Base-by-base conservation (phyloP, 1,140 invertebrate species). In the Ephestia elutella region DNA sequence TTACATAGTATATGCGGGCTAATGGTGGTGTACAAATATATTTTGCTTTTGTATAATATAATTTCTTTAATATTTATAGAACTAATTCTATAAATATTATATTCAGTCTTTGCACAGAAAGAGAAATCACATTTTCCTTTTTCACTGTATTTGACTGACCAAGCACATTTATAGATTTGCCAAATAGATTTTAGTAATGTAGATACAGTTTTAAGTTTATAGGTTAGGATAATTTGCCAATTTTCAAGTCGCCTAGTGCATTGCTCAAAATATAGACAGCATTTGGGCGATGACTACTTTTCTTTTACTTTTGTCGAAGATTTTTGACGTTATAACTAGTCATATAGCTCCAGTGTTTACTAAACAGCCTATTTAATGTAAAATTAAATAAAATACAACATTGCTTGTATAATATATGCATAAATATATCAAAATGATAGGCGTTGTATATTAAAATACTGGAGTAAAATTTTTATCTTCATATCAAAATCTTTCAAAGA, bases 181-280 rank as follows among this genome's bases (percentile, higher is more conserved):
- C 38, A 44, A 44, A 44, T 44, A 17, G 38, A 5, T 44, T 9
- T 15, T 44, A 44, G 15, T 15, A 3, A 10, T 44, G 38, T 44
- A 44, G 38, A 44, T 44, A 44, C 38, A 44, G n/a, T 44, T 44
- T 44, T 44, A 15, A 15, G 15, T n/a, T 44, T 44, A 44, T 44
- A 44, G 38, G n/a, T 44, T 44, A 44, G 38, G 38, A 15, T 44
- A 44, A 15, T 44, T 3, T 15, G 38, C 38, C 38, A 44, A 44
- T 44, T 15, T 44, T 44, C 38, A 15, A 44, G 38, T 44, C 38
- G 38, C 38, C 38, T 44, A 1, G 38, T n/a, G 38, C 38, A 44
- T 15, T 44, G 38, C 38, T 44, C 38, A 44, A 44, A 44, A 44
- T 10, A 32, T 7, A 32, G 30, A 4, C 38, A 7, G 13, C 38